Percentiles rank a stretch among this genome's conserved stretches.
Evolutionary conservation across 2,888 invertebrate species (phyloP).

Genomic region (Phyto melanocephala): DNA sequence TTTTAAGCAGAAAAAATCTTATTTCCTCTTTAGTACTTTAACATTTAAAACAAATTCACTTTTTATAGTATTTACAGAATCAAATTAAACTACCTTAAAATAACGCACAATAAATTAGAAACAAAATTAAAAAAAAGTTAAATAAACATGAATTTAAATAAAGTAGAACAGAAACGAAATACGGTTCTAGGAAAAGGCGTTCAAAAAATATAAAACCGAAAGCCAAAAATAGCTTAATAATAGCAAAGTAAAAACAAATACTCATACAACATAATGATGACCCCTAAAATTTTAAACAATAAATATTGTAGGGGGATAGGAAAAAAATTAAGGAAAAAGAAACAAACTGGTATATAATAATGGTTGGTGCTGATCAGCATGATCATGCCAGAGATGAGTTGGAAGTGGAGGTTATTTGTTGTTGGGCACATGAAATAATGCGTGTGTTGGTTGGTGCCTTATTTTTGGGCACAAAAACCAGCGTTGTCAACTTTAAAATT

Average conservation of each 20-base stretch:
- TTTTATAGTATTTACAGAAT: too few species aligned
- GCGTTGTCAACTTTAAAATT: too few species aligned
- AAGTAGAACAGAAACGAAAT: too few species aligned
- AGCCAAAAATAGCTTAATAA: background rate
- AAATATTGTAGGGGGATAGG: background rate
- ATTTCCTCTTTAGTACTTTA: too few species aligned
- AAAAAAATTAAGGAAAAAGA: background rate
- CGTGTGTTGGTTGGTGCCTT: background rate
- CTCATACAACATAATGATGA: constrained; percentile 16
- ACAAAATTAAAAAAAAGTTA: too few species aligned
- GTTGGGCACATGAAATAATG: background rate
- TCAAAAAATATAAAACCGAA: background rate
- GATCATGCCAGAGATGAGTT: constrained; percentile 2
- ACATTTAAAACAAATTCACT: too few species aligned
- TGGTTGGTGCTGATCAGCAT: constrained; percentile 17
- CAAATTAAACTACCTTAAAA: too few species aligned
- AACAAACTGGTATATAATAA: background rate
- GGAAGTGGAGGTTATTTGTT: background rate
- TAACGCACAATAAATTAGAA: too few species aligned
- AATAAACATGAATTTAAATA: too few species aligned
- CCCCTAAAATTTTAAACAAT: background rate
- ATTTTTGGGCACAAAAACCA: background rate
- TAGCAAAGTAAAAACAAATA: background rate
- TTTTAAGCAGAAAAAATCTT: too few species aligned
- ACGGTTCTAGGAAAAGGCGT: too few species aligned